Conservation (phyloP, 2,113 vertebrate species). For the Pao palembangensis region DNA sequence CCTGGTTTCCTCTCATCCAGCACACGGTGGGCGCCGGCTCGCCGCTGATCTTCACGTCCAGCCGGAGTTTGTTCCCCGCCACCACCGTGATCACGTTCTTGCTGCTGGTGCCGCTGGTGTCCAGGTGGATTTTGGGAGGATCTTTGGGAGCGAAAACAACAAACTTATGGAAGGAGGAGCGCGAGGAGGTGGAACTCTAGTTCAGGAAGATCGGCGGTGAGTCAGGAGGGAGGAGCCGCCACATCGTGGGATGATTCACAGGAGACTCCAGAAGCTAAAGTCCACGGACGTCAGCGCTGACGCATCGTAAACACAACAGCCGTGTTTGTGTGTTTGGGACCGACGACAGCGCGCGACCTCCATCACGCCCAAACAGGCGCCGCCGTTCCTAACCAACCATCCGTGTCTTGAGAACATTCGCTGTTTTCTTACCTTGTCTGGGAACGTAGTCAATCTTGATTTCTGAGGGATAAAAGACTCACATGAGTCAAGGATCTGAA, state of each 20-base stretch:
- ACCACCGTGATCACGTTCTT: slow-evolving; percentile 83
- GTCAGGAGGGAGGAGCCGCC: too few relatives aligned
- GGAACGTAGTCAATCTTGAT: slow-evolving; percentile 91
- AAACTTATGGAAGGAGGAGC: background rate
- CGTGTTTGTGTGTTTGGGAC: too few relatives aligned
- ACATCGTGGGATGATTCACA: too few relatives aligned
- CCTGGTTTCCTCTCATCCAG: slow-evolving; percentile 79
- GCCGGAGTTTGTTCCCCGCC: slow-evolving; percentile 86
- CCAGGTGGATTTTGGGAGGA: slow-evolving; percentile 89
- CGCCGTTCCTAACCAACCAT: too few relatives aligned
- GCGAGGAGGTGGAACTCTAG: too few relatives aligned
- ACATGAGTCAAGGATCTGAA: slow-evolving; percentile 3
- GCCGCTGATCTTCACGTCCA: slow-evolving; percentile 84
- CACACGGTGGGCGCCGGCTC: slow-evolving; percentile 81
- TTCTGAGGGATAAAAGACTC: slow-evolving; percentile 68
- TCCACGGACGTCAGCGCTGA: too few relatives aligned
- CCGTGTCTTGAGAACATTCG: too few relatives aligned
- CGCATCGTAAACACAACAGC: too few relatives aligned
- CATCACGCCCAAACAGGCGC: too few relatives aligned
- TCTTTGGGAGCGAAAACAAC: slow-evolving; percentile 62
- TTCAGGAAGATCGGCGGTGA: background rate
- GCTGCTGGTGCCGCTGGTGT: slow-evolving; percentile 71
- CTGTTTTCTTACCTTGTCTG: slow-evolving; percentile 77
- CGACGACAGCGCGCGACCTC: too few relatives aligned
- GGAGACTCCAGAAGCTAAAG: too few relatives aligned